These are phyloP conservation scores for Mactromeris polynyma DNA, from an alignment of 2,888 invertebrate species.

Conservation along the genomic window DNA sequence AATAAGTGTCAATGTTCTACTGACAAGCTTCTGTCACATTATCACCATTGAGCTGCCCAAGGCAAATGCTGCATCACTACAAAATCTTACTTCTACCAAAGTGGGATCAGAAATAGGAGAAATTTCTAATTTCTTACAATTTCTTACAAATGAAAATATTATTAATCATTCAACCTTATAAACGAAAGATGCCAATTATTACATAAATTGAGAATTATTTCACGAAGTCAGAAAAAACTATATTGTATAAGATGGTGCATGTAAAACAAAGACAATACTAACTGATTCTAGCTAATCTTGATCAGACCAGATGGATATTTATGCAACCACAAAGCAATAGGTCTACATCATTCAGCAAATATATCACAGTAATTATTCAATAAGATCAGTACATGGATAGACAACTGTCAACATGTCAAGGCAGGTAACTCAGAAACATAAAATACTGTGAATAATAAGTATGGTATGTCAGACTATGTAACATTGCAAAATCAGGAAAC, in stretches of 20 bases:
- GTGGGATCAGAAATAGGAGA: neutral
- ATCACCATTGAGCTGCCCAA: neutral
- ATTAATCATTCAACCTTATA: too few relatives aligned
- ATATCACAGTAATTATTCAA: neutral
- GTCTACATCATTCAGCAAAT: neutral
- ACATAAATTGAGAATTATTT: too few relatives aligned
- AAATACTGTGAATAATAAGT: constrained; percentile 30
- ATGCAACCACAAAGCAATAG: too few relatives aligned
- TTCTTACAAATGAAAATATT: too few relatives aligned
- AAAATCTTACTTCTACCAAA: neutral
- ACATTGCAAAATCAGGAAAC: constrained; percentile 29
- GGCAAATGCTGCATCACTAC: neutral
- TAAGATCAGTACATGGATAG: constrained; percentile 15
- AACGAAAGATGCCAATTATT: too few relatives aligned
- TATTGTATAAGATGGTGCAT: too few relatives aligned
- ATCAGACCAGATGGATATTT: too few relatives aligned
- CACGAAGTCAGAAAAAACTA: too few relatives aligned
- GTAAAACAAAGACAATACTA: too few relatives aligned
- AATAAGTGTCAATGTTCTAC: constrained; percentile 26
- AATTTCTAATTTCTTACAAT: too few relatives aligned
- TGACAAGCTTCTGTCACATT: constrained; percentile 32
- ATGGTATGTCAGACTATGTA: neutral
- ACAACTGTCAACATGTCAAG: constrained; percentile 43
- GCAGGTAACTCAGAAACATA: neutral
- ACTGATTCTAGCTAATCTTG: too few relatives aligned